Percentiles rank a stretch among this genome's conserved stretches.
Evolutionary conservation across 2,113 vertebrate species (phyloP).

Genomic region (Lipotes vexillifer): DNA sequence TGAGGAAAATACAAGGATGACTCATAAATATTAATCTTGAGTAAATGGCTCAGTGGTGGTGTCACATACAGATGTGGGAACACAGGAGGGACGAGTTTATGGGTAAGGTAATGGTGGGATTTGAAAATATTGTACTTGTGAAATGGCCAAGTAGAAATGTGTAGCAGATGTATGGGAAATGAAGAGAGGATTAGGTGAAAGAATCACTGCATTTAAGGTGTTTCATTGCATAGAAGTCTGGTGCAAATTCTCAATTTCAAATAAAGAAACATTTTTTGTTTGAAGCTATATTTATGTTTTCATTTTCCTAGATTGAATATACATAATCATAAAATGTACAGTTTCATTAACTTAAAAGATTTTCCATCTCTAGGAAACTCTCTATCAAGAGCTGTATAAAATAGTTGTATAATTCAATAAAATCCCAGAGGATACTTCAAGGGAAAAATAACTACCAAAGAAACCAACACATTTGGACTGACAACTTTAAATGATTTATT

Average conservation of each 20-base stretch:
- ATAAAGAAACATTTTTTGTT: not conserved
- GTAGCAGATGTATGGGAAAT: not conserved
- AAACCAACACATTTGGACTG: slow-evolving; percentile 22
- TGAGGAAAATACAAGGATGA: not conserved
- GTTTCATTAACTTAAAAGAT: not conserved
- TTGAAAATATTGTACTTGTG: not conserved
- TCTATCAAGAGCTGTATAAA: slow-evolving; percentile 15
- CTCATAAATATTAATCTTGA: not conserved
- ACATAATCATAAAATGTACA: slow-evolving; percentile 20
- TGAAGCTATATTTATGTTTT: slow-evolving; percentile 31
- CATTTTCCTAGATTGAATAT: slow-evolving; percentile 19
- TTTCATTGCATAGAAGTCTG: not conserved
- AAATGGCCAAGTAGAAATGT: not conserved
- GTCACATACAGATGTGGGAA: not conserved
- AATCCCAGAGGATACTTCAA: not conserved
- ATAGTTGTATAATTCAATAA: slow-evolving; percentile 15
- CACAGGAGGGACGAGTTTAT: not conserved
- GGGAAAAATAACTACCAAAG: not conserved
- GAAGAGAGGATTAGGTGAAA: not conserved
- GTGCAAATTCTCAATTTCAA: not conserved
- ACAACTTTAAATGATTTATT: slow-evolving; percentile 24
- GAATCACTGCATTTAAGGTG: not conserved
- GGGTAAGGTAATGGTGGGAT: not conserved
- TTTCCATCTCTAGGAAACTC: not conserved
- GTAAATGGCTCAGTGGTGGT: not conserved